Evolutionary conservation across 2,797 vertebrate species (phyloP).

Genomic region (Argya squamiceps): DNA sequence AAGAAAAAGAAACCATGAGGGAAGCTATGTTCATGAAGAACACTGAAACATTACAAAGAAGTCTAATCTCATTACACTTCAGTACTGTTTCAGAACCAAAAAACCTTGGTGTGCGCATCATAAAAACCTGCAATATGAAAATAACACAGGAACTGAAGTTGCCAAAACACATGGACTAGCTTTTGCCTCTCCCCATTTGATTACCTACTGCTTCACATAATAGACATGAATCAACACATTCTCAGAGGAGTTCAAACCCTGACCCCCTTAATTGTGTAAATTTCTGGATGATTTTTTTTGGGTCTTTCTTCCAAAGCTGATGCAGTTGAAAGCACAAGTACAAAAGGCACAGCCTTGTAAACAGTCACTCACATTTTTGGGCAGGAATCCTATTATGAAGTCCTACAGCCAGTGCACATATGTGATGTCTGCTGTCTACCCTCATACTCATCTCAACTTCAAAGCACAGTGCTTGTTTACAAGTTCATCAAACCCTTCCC

Average conservation of each 20-base stretch:
- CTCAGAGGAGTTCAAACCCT: background rate
- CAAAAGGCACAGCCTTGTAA: background rate
- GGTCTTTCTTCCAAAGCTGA: background rate
- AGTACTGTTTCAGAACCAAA: background rate
- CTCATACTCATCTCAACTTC: constrained; percentile 32
- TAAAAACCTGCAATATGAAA: background rate
- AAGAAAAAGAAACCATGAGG: background rate
- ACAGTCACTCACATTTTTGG: background rate
- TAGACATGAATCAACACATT: background rate
- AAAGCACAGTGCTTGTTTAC: constrained; percentile 48
- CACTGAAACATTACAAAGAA: background rate
- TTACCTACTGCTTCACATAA: background rate
- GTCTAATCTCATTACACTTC: background rate
- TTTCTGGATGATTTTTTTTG: background rate
- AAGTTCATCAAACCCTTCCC: constrained; percentile 67
- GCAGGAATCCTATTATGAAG: background rate
- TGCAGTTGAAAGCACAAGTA: background rate
- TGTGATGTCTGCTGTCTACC: constrained; percentile 52
- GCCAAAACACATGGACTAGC: rapidly evolving
- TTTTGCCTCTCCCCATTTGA: background rate
- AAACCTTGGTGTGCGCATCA: background rate
- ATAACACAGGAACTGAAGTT: background rate
- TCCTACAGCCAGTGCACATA: constrained; percentile 5
- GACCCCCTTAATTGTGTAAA: background rate
- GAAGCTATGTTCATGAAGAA: background rate